Evolutionary conservation across 2,113 vertebrate genomes (phyloP).

Genomic region (Chrysochloris asiatica): DNA sequence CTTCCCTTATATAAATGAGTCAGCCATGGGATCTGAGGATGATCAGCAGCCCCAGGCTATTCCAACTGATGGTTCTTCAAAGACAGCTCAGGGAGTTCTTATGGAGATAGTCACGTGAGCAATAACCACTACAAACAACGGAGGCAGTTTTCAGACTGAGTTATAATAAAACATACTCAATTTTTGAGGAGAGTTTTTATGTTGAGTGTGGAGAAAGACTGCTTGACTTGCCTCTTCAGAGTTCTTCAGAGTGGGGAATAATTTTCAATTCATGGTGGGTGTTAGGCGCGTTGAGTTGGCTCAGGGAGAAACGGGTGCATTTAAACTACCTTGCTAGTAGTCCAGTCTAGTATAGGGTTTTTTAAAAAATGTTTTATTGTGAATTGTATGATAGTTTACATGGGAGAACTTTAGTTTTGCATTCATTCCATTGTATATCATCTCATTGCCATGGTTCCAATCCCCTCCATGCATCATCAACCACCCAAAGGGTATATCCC

Average conservation of each 20-base stretch:
- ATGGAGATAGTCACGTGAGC: background rate
- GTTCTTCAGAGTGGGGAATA: conserved; percentile 31
- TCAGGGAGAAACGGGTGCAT: too few relatives aligned
- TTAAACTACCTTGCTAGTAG: too few relatives aligned
- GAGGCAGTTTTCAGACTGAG: background rate
- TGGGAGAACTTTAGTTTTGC: too few relatives aligned
- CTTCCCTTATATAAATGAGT: conserved; percentile 11
- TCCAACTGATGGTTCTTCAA: background rate
- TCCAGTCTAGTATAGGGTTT: too few relatives aligned
- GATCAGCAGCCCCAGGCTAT: background rate
- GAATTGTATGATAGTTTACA: too few relatives aligned
- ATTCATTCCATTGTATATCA: too few relatives aligned
- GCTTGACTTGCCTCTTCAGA: conserved; percentile 19
- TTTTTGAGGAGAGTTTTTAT: conserved; percentile 37
- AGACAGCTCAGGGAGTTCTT: conserved; percentile 12
- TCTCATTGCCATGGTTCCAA: too few relatives aligned
- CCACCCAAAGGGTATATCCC: too few relatives aligned
- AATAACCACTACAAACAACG: background rate
- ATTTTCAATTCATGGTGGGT: conserved; percentile 20
- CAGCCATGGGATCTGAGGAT: background rate
- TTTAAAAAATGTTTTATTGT: too few relatives aligned
- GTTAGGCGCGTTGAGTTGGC: too few relatives aligned
- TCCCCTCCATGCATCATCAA: too few relatives aligned
- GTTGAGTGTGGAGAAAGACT: conserved; percentile 15
- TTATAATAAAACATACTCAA: background rate